Base-by-base conservation (phyloP, 23 tunicate species). In the Phallusia fumigata region DNA sequence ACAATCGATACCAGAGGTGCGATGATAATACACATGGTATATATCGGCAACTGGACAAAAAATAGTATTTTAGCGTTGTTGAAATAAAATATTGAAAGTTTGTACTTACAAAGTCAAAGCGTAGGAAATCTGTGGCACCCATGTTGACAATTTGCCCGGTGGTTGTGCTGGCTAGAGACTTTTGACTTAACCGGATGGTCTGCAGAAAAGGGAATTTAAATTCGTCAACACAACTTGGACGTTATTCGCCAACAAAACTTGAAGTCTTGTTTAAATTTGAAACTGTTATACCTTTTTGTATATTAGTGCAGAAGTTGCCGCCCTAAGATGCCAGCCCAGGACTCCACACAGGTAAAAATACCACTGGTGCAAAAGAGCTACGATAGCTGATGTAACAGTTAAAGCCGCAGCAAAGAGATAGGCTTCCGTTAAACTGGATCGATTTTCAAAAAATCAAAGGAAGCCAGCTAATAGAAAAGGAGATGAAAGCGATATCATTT, bases 111-210 rank as follows among this genome's bases (percentile, higher is more conserved):
- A 49, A 73, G 65, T 96, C 89, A 83, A 53, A 92, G 65, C 97
- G 75, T 19, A 96, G 36, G 19, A 95, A 97, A 88, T 96, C 99
- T 0, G 96, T 91, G 10, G 99, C 75, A 19, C 88, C 87, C 18
- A 96, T 81, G 76, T 96, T 96, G 19, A 96, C 87, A 11, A 96
- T 82, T 82, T 92, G 65, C 28, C 99, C 99, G 24, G 88, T 82
- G 24, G 95, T 85, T 0, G 94, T 83, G 15, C 64, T 30, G 12
- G 80, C 36, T 40, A 90, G 65, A 12, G 93, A 83, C 77, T 82
- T 80, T 79, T 93, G 87, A 73, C 86, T 93, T 8, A 93, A 53
- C 33, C 79, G 81, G 32, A 93, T 76, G 12, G 90, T 88, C 98
- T 93, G 79, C 18, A n/a, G n/a, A n/a, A n/a, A n/a, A n/a, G n/a